Percentiles rank a stretch among this genome's conserved stretches.
phyloP scores from a whole-genome alignment of 2,113 vertebrate species.

The Montifringilla adamsi region DNA sequence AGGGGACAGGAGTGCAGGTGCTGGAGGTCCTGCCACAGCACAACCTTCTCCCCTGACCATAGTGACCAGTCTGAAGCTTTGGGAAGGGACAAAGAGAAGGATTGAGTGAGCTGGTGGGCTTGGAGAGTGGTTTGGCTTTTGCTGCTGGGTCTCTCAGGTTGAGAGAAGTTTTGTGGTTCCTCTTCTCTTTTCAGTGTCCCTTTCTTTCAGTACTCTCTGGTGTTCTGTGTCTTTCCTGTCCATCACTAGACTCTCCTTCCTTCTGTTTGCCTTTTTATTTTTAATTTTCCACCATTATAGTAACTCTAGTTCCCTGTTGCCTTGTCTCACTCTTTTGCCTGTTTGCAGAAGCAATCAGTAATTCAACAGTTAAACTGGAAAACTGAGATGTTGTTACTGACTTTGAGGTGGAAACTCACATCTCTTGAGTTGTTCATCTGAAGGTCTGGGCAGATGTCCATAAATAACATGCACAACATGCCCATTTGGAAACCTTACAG shows the following conservation, averaged over 20 bases:
- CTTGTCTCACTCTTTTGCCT: background rate
- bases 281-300: background rate
- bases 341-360: background rate
- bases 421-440: background rate
- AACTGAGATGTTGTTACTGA: background rate
- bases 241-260: background rate
- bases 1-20: background rate
- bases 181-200: background rate
- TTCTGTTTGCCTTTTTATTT: background rate
- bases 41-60: fast-evolving
- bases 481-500: background rate
- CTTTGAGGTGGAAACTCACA: background rate
- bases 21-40: fast-evolving
- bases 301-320: background rate
- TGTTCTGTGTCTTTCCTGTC: fast-evolving
- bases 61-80: background rate
- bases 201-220: fast-evolving
- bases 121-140: background rate
- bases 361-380: background rate
- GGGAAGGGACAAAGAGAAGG: background rate
- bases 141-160: background rate
- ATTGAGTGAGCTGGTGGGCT: fast-evolving
- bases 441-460: background rate
- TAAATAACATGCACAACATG: background rate
- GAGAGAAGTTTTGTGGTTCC: background rate